These are phyloP conservation scores for Forbesichthys papilliferus DNA, from an alignment of 2,113 vertebrate species.

Conservation along the genomic window DNA sequence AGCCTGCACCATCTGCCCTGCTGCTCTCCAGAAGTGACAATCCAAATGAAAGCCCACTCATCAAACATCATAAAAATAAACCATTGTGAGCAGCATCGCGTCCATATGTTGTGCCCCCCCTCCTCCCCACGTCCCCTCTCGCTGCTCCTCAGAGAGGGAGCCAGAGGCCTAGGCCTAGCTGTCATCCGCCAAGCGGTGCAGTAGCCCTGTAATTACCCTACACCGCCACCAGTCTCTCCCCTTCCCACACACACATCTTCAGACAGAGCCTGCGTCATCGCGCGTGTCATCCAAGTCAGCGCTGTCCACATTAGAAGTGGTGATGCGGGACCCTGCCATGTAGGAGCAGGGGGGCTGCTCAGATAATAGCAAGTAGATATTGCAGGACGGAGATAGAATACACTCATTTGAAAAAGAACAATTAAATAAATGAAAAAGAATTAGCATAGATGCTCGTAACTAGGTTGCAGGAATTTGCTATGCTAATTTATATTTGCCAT, in stretches of 20 bases:
- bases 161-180: slow-evolving; percentile 27
- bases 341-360: slow-evolving; percentile 36
- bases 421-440: no score
- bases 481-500: slow-evolving; percentile 19
- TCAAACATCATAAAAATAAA: slow-evolving; percentile 84
- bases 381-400: slow-evolving; percentile 28
- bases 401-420: not conserved
- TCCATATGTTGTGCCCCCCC: slow-evolving; percentile 75
- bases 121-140: not conserved
- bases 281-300: slow-evolving; percentile 57
- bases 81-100: slow-evolving; percentile 71
- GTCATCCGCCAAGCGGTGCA: slow-evolving; percentile 61
- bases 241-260: slow-evolving; percentile 50
- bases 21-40: slow-evolving; percentile 87
- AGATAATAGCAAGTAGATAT: slow-evolving; percentile 1
- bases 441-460: not conserved
- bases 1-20: slow-evolving; percentile 86
- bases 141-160: slow-evolving; percentile 13
- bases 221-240: slow-evolving; percentile 50
- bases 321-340: slow-evolving; percentile 49
- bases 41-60: slow-evolving; percentile 87
- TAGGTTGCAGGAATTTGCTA: slow-evolving; percentile 29
- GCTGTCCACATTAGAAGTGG: slow-evolving; percentile 59
- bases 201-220: slow-evolving; percentile 69
- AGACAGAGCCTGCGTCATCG: slow-evolving; percentile 55